Evolutionary conservation across 2,113 vertebrate species (phyloP).

Genomic region (Lepus timidus): DNA sequence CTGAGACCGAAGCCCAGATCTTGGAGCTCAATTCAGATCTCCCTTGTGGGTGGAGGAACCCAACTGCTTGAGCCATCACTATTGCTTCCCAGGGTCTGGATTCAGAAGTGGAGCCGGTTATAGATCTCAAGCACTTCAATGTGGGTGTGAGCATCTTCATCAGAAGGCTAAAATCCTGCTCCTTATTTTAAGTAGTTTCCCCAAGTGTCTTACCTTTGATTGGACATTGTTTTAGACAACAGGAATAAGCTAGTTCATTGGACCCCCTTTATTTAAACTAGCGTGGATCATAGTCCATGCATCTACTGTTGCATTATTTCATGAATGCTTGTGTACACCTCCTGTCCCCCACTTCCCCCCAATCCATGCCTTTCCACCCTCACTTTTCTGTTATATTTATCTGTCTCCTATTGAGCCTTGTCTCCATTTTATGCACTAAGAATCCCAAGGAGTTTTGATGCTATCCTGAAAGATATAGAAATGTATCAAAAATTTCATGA

Average conservation of each 20-base stretch:
- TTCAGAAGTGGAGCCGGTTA: no score
- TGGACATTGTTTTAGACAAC: background rate
- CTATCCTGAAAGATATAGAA: background rate
- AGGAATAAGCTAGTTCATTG: background rate
- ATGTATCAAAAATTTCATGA: background rate
- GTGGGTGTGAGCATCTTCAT: no score
- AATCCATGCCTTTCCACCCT: background rate
- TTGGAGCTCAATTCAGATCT: no score
- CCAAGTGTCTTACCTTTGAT: background rate
- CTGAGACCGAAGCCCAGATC: no score
- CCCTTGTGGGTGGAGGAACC: no score
- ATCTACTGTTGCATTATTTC: background rate
- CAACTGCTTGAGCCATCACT: no score
- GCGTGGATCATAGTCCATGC: accelerated
- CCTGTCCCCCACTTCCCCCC: background rate
- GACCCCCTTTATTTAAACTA: background rate
- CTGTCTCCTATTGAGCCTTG: background rate
- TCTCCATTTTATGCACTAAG: background rate
- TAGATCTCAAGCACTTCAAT: no score
- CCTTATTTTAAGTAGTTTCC: background rate
- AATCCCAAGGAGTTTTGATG: background rate
- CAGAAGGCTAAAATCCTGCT: no score
- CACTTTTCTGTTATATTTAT: background rate
- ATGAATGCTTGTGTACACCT: accelerated
- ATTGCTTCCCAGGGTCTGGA: no score